Conservation (phyloP, 2,113 vertebrate species). For the Pica pica region DNA sequence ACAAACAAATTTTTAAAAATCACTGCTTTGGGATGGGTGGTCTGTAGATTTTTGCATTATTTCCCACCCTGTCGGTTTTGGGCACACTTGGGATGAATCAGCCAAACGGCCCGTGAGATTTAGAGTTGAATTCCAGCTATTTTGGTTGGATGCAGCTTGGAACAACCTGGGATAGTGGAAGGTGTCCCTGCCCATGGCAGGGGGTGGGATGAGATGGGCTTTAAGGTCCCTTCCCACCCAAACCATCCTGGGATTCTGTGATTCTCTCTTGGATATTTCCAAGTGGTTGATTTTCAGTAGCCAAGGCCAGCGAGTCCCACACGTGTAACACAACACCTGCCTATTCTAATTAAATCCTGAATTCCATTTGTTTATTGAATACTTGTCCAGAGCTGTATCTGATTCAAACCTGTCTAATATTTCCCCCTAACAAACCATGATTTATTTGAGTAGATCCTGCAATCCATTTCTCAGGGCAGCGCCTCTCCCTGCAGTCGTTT, state of each 20-base stretch:
- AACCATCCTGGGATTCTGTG: background rate
- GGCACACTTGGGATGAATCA: fast-evolving
- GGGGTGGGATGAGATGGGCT: background rate
- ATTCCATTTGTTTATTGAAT: background rate
- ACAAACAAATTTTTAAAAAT: background rate
- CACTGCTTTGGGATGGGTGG: background rate
- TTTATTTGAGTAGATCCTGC: background rate
- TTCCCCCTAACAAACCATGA: background rate
- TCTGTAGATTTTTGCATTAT: fast-evolving
- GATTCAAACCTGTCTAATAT: background rate
- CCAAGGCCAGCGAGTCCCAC: background rate
- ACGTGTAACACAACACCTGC: fast-evolving
- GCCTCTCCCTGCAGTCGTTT: background rate
- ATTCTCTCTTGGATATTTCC: background rate
- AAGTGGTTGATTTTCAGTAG: background rate
- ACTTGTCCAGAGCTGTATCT: background rate
- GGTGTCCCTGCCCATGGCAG: background rate
- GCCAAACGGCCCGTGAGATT: fast-evolving
- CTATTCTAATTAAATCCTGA: background rate
- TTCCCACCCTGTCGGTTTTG: background rate
- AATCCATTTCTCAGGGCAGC: background rate
- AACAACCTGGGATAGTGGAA: background rate
- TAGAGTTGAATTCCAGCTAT: background rate
- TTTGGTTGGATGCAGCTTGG: background rate
- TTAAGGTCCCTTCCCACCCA: background rate